Base-by-base conservation (phyloP, 2,113 vertebrate genomes). In the Saguinus imperator region DNA sequence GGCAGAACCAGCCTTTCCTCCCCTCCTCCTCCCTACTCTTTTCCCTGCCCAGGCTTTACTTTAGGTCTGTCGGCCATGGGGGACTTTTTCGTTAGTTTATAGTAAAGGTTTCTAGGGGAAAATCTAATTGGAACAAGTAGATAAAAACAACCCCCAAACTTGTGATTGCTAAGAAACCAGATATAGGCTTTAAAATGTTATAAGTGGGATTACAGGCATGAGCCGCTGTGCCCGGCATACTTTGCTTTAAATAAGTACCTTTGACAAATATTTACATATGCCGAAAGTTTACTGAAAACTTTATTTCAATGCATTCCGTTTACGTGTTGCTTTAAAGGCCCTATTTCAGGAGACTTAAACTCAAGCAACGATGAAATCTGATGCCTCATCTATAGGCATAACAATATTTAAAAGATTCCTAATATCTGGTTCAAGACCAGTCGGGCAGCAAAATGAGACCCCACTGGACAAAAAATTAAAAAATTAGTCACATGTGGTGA, bases 1-100 rank as follows among this genome's bases (percentile, higher is more conserved):
- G 40, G 52, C 0, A 2, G 29, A 14, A 48, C 4, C 6, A 1
- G 5, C 3, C 29, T 20, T 17, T 3, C 50, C 0, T 4, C 29
- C 6, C 14, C 1, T 8, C 35, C n/a, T 32, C n/a, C 1, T 5
- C 16, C 48, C n/a, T 8, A 5, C 57, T 21, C 85, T 18, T 3
- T 20, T 10, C 21, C 7, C 37, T 25, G 7, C 10, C 45, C 0
- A 20, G 81, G 13, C 18, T 43, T 57, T 16, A 20, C 18, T n/a
- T 57, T 9, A 20, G 58, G n/a, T 29, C 14, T 5, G 6, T 14
- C 0, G 8, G 77, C 18, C 8, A 13, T 3, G 6, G 50, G 64
- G 27, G n/a, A 52, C 89, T 68, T 58, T 55, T 37, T 40, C 29
- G 25, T 2, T 37, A 16, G 27, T 4, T 29, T 32, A 14, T 1